These are phyloP conservation scores for Chaetops frenatus DNA, from an alignment of 2,113 vertebrate species.

Conservation along the genomic window DNA sequence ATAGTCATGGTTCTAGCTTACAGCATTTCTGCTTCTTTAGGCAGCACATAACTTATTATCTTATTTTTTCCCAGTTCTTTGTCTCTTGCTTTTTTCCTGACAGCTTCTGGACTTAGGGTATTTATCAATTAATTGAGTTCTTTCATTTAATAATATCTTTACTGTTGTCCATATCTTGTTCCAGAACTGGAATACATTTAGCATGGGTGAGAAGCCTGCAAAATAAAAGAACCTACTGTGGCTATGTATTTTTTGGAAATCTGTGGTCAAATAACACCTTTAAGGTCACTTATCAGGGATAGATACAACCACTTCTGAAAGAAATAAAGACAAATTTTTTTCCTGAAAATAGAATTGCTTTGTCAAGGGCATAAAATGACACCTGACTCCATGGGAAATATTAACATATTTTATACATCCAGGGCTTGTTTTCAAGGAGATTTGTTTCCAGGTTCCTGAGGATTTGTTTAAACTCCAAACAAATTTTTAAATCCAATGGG, in stretches of 20 bases:
- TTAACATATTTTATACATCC: not conserved
- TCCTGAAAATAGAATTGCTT: not conserved
- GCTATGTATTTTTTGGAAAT: not conserved
- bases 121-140: not conserved
- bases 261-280: not conserved
- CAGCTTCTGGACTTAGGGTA: not conserved
- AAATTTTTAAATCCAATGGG: fast-evolving
- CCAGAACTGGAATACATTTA: not conserved
- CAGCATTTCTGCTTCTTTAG: not conserved
- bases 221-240: not conserved
- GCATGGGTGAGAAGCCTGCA: not conserved
- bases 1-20: not conserved
- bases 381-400: not conserved
- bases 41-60: not conserved
- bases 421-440: not conserved
- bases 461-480: not conserved
- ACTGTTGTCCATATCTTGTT: not conserved
- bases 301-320: not conserved
- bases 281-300: not conserved
- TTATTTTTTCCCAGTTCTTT: not conserved
- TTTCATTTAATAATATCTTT: not conserved
- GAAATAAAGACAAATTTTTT: not conserved
- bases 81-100: not conserved
- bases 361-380: not conserved
- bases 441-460: not conserved